A percentile compares a stretch with the other conserved stretches of the same genome.
Conservation (phyloP, 1,140 invertebrate species). For the Brachionus rotundiformis region DNA sequence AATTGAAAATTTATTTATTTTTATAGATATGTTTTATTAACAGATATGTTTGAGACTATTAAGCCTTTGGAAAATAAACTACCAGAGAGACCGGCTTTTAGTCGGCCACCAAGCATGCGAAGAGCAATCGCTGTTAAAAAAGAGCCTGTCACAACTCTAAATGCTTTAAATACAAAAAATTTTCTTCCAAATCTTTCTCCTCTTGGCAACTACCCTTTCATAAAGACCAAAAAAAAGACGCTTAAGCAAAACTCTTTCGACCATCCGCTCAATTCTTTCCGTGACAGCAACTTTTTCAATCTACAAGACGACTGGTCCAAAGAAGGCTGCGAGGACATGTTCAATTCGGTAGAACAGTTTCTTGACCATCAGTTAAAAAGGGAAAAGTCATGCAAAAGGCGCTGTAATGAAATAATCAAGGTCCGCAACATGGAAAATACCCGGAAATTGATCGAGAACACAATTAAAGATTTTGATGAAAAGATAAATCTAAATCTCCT, state of each 20-base stretch:
- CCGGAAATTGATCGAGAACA: slow-evolving; percentile 6
- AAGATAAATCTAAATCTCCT: slow-evolving; percentile 31
- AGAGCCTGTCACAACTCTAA: neutral
- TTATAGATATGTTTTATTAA: neutral
- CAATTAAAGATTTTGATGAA: slow-evolving; percentile 39
- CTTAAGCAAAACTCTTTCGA: neutral
- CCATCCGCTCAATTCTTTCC: neutral
- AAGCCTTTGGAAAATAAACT: neutral
- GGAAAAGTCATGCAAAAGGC: slow-evolving; percentile 25
- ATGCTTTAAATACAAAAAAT: slow-evolving; percentile 19
- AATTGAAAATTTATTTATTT: neutral
- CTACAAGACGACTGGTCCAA: slow-evolving; percentile 34
- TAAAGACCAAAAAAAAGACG: neutral
- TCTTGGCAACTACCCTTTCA: neutral
- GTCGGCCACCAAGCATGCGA: neutral
- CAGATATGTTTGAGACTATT: neutral
- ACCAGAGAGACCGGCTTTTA: neutral
- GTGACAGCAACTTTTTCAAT: neutral
- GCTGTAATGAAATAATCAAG: slow-evolving; percentile 19
- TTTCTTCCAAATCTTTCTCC: slow-evolving; percentile 30
- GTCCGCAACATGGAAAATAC: neutral
- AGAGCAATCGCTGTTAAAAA: neutral
- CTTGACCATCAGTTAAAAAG: neutral
- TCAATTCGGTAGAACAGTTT: neutral
- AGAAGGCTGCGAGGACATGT: neutral